These are phyloP conservation scores for Cremastobaeus sp. DNA, from an alignment of 2,888 invertebrate species.

Conservation along the genomic window DNA sequence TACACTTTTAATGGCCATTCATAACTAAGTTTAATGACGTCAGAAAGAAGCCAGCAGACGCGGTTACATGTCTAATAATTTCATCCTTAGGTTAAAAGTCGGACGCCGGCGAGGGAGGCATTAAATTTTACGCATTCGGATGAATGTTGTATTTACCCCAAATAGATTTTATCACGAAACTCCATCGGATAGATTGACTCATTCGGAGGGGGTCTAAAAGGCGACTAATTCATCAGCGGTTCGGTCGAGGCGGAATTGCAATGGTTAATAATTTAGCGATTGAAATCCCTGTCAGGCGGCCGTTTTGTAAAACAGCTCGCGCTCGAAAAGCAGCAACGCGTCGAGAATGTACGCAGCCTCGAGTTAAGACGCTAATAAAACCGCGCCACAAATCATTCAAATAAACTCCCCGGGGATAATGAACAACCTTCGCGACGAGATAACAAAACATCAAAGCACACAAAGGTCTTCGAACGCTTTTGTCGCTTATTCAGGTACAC, in stretches of 20 bases:
- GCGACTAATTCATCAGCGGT: constrained; percentile 2
- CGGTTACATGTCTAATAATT: constrained; percentile 71
- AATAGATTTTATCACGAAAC: constrained; percentile 34
- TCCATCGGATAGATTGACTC: constrained; percentile 11
- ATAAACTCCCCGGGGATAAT: constrained; percentile 31
- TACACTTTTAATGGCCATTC: constrained; percentile 78
- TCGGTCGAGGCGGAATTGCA: background rate
- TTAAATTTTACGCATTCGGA: constrained; percentile 27
- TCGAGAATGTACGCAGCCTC: no score
- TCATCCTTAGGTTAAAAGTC: constrained; percentile 68
- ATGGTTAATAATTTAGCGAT: background rate
- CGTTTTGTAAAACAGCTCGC: background rate
- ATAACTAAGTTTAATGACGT: constrained; percentile 78
- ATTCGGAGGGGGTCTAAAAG: background rate
- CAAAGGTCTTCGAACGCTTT: constrained; percentile 49
- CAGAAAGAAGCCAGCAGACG: constrained; percentile 71
- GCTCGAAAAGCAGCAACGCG: no score
- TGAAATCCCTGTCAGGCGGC: background rate
- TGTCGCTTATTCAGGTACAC: constrained; percentile 33
- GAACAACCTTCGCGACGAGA: constrained; percentile 16
- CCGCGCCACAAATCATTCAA: constrained; percentile 25
- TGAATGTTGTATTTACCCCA: constrained; percentile 39
- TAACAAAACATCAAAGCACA: constrained; percentile 50
- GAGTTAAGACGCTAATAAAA: constrained; percentile 4
- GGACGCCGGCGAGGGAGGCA: constrained; percentile 20